These are phyloP conservation scores for Dromiciops gliroides DNA, from an alignment of 2,113 vertebrate genomes.

Conservation along the genomic window DNA sequence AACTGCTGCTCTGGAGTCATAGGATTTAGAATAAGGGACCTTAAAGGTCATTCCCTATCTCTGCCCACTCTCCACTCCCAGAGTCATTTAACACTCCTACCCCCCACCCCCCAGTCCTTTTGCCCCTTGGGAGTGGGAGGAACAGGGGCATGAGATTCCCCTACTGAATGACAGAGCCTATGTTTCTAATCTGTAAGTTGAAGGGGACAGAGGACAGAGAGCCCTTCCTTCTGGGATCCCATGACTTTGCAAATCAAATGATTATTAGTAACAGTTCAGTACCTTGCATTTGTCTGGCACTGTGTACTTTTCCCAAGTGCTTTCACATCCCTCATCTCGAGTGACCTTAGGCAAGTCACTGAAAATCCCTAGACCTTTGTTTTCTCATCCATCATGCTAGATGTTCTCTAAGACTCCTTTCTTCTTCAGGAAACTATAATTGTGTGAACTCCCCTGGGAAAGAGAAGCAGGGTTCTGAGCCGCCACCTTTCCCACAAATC, in stretches of 20 bases:
- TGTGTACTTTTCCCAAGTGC: neutral
- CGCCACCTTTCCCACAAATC: neutral
- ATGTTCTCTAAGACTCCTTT: neutral
- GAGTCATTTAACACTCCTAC: neutral
- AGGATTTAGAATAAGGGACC: neutral
- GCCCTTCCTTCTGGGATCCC: neutral
- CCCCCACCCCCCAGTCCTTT: neutral
- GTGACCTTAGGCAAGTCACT: neutral
- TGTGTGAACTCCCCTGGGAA: neutral
- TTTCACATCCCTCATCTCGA: neutral
- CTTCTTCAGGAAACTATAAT: neutral
- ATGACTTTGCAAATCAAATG: neutral
- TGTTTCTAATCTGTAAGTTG: neutral
- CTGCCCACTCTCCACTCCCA: neutral
- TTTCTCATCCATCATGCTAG: slow-evolving; percentile 8
- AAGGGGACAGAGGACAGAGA: neutral
- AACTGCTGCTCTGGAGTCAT: neutral
- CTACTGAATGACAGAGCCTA: too few species aligned
- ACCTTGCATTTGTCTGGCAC: neutral
- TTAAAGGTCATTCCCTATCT: neutral
- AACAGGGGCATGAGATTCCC: neutral
- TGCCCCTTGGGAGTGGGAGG: neutral
- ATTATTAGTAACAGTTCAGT: neutral
- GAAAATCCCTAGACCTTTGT: slow-evolving; percentile 38
- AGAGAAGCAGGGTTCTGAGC: neutral